Conservation (phyloP, 2,113 vertebrate genomes). For the Eurypyga helias region DNA sequence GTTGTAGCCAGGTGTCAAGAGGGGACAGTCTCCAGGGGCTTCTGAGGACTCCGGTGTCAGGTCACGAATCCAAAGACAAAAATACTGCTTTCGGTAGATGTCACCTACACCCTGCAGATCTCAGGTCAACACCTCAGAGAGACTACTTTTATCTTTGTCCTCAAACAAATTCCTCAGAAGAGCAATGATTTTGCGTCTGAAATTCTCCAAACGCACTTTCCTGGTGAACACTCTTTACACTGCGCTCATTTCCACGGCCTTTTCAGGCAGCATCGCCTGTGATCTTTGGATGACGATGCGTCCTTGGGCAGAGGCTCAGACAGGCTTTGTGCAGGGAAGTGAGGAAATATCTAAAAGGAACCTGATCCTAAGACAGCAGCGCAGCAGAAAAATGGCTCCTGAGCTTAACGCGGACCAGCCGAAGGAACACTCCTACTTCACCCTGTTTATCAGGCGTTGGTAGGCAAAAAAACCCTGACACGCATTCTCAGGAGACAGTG, state of each 20-base stretch:
- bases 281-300: fast-evolving
- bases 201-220: neutral
- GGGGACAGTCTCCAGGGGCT: neutral
- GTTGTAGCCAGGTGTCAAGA: neutral
- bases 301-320: neutral
- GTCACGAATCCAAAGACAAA: neutral
- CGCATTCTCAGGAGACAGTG: neutral
- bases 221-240: neutral
- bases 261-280: neutral
- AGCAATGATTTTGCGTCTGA: neutral
- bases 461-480: neutral
- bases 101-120: neutral
- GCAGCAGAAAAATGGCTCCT: neutral
- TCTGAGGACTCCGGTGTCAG: neutral
- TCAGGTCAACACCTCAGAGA: neutral
- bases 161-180: neutral
- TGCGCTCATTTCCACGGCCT: neutral
- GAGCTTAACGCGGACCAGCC: neutral
- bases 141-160: neutral
- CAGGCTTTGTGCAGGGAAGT: neutral
- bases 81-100: neutral
- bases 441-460: neutral
- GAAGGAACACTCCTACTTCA: neutral
- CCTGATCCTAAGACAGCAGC: neutral
- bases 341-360: neutral